These are phyloP conservation scores for Struthidea cinerea DNA, from an alignment of 2,113 vertebrate genomes.

Conservation along the genomic window DNA sequence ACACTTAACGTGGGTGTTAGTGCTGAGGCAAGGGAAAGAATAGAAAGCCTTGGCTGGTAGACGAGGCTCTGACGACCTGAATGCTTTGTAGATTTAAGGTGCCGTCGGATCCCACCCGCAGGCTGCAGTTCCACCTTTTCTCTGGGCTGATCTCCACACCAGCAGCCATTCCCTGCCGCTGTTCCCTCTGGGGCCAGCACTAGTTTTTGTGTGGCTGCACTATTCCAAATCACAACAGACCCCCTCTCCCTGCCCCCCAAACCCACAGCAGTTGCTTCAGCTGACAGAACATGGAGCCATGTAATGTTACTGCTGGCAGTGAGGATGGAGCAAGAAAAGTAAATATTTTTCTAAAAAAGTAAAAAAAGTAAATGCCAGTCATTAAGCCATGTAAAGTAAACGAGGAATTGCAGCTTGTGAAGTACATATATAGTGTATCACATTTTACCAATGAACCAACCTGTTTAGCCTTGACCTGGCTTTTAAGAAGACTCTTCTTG, in stretches of 20 bases:
- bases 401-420: background rate
- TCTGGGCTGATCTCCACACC: background rate
- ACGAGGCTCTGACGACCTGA: background rate
- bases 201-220: background rate
- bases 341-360: background rate
- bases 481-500: background rate
- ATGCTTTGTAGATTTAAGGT: background rate
- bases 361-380: background rate
- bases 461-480: background rate
- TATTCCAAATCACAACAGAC: background rate
- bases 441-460: background rate
- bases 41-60: background rate
- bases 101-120: background rate
- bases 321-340: background rate
- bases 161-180: background rate
- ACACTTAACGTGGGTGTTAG: background rate
- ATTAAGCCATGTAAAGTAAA: background rate
- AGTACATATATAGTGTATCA: background rate
- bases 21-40: slow-evolving; percentile 40
- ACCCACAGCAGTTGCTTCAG: background rate
- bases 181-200: background rate
- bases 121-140: background rate
- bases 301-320: background rate
- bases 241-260: background rate
- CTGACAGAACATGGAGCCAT: background rate